Percentiles rank a stretch among this genome's conserved stretches.
Evolutionary conservation across 37 sponge, comb jelly and placozoan species (phyloP).

Genomic region (Amphimedon queenslandica): DNA sequence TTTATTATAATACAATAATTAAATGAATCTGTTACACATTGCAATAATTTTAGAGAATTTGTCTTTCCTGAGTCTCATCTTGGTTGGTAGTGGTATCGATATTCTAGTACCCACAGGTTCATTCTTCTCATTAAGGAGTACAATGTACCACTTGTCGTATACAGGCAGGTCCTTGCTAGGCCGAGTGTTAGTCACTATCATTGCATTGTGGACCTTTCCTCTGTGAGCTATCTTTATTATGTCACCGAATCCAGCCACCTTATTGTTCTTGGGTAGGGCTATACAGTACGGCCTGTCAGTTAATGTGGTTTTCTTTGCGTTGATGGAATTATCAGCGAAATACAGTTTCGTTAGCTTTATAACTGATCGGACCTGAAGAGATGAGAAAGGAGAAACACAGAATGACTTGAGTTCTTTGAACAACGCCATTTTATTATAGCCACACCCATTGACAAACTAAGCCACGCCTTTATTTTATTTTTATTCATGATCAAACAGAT

Average conservation of each 20-base stretch:
- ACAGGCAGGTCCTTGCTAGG: slow-evolving; percentile 52
- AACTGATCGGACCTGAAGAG: too few species aligned
- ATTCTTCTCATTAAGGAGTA: slow-evolving; percentile 58
- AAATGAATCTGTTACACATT: slow-evolving; percentile 53
- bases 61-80: slow-evolving; percentile 29
- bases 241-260: slow-evolving; percentile 64
- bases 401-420: too few species aligned
- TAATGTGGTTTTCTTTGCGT: slow-evolving; percentile 30
- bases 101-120: slow-evolving; percentile 80
- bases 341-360: too few species aligned
- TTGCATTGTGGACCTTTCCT: slow-evolving; percentile 70
- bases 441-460: too few species aligned
- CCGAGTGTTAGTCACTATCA: slow-evolving; percentile 50
- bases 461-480: too few species aligned
- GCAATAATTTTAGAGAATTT: slow-evolving; percentile 62
- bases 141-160: slow-evolving; percentile 52
- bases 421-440: too few species aligned
- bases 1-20: slow-evolving; percentile 1
- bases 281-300: slow-evolving; percentile 68
- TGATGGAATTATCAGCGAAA: slow-evolving; percentile 71
- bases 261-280: slow-evolving; percentile 51
- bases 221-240: slow-evolving; percentile 57
- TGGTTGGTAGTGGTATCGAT: slow-evolving; percentile 56
- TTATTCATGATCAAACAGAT: too few species aligned
- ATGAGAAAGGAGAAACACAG: too few species aligned